A percentile compares a stretch with the other conserved stretches of the same genome.
Evolutionary conservation across 2,797 vertebrate genomes (phyloP).

Genomic region (Parambassis ranga): DNA sequence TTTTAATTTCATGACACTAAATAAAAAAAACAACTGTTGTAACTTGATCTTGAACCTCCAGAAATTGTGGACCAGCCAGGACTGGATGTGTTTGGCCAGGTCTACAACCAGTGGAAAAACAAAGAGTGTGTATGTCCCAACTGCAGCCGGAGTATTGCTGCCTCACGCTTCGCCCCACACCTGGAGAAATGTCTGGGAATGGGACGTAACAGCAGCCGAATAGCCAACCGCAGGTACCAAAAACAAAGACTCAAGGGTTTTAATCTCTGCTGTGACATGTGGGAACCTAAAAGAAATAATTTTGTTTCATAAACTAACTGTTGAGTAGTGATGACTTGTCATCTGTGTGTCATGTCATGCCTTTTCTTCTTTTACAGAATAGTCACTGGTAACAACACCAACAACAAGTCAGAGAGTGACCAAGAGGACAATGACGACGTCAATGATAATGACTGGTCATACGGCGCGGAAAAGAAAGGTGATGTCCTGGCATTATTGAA

Average conservation of each 20-base stretch:
- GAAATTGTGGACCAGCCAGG: conserved; percentile 99
- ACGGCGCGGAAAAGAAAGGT: conserved; percentile 99
- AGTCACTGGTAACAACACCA: conserved; percentile 93
- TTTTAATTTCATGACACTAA: neutral
- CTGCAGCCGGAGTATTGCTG: conserved; percentile 96
- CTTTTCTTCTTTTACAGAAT: conserved; percentile 79
- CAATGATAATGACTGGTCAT: conserved; percentile 99
- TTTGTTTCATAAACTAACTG: conserved; percentile 8
- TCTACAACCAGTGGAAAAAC: conserved; percentile 99
- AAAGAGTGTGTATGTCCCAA: conserved; percentile 99
- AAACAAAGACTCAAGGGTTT: too few relatives aligned
- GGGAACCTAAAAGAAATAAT: too few relatives aligned
- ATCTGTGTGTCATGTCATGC: neutral
- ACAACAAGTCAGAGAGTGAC: conserved; percentile 98
- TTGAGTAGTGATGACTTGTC: conserved; percentile 26
- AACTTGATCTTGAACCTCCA: conserved; percentile 31
- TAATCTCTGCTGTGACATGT: too few relatives aligned
- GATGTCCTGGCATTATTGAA: neutral
- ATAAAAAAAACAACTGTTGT: neutral
- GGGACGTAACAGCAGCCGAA: conserved; percentile 98
- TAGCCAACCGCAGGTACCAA: conserved; percentile 97
- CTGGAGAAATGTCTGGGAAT: conserved; percentile 98
- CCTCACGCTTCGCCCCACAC: conserved; percentile 96
- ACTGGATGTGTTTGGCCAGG: conserved; percentile 97
- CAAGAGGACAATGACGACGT: conserved; percentile 98